A percentile compares a stretch with the other conserved stretches of the same genome.
Evolutionary conservation across 92 coral and sea anemone species (phyloP).

Genomic region (Palythoa caribaeorum): DNA sequence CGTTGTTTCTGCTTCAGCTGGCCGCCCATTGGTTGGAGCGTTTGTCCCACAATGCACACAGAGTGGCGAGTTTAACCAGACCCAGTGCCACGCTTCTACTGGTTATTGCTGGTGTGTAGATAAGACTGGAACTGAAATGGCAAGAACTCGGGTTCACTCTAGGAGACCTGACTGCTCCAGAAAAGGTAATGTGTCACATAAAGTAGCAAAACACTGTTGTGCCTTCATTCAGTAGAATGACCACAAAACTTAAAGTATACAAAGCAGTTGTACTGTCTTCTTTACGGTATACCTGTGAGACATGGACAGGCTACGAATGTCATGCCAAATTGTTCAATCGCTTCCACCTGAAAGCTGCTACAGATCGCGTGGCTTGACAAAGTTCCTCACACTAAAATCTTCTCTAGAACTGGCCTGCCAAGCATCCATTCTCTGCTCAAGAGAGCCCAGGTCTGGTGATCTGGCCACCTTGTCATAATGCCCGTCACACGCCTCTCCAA

Average conservation of each 20-base stretch:
- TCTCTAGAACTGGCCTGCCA: too few species aligned
- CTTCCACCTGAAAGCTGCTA: too few species aligned
- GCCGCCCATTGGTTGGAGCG: conserved; percentile 38
- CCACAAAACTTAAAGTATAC: not conserved
- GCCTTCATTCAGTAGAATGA: not conserved
- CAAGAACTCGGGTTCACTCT: conserved; percentile 64
- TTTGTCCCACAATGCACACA: conserved; percentile 81
- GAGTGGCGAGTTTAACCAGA: conserved; percentile 84
- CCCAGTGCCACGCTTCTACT: conserved; percentile 77
- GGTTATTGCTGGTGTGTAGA: conserved; percentile 98
- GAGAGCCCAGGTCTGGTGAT: too few species aligned
- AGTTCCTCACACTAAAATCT: too few species aligned
- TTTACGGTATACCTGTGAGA: too few species aligned
- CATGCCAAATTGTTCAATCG: too few species aligned
- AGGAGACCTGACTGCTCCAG: conserved; percentile 28
- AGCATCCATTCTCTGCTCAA: too few species aligned
- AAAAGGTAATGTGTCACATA: conserved; percentile 1
- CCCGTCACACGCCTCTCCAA: too few species aligned
- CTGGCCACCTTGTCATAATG: too few species aligned
- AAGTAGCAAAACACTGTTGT: not conserved
- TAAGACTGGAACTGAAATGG: conserved; percentile 73
- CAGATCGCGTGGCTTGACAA: too few species aligned
- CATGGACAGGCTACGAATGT: too few species aligned
- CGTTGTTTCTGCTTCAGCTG: not conserved
- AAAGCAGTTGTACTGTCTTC: too few species aligned